Evolutionary conservation across 2,797 vertebrate genomes (phyloP), one percentile per base, ranked within the genome.

Genomic region (Phylloscopus collybita): DNA sequence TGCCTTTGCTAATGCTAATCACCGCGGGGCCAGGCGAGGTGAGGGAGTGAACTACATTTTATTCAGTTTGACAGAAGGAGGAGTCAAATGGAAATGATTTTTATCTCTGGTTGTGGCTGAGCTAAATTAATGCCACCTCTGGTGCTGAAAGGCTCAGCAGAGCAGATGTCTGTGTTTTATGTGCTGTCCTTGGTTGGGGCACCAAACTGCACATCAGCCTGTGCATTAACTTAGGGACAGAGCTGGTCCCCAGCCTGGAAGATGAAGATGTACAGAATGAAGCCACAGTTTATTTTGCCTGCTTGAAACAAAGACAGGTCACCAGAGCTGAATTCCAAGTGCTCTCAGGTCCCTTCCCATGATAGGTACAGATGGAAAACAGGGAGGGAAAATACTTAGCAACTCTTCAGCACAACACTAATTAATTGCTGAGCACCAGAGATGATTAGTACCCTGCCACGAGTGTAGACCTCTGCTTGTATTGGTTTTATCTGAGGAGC

Each of bases 1-100:
- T 97, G 91, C 70, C 22, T 96, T 95, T 92, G 87, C 95, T 92
- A 25, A 67, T 50, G 90, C 87, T 96, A 92, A 96, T 97, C 86
- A 90, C 94, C 42, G 3, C 38, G 78, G 90, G 96, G 94, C 90
- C 90, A 86, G 95, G 57, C 34, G 23, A 89, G 95, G 91, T 93
- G 95, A 93, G 70, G 36, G 75, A 95, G 61, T 69, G 93, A 93
- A 61, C 94, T 92, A 29, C 65, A 89, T 96, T 96, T 96, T 92
- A 96, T 95, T 78, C 91, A n/a, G 16, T 83, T 92, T 87, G 93
- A 95, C 95, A 95, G 95, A 84, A 79, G 95, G 96, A 97, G 90
- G 95, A 93, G 95, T 47, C 5, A 2, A 91, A 94, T 85, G 88
- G 90, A 92, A 97, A 94, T 91, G 16, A 92, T 92, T 90, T 96